phyloP scores from a whole-genome alignment of 2,888 invertebrate genomes.

The Dolomedes plantarius region DNA sequence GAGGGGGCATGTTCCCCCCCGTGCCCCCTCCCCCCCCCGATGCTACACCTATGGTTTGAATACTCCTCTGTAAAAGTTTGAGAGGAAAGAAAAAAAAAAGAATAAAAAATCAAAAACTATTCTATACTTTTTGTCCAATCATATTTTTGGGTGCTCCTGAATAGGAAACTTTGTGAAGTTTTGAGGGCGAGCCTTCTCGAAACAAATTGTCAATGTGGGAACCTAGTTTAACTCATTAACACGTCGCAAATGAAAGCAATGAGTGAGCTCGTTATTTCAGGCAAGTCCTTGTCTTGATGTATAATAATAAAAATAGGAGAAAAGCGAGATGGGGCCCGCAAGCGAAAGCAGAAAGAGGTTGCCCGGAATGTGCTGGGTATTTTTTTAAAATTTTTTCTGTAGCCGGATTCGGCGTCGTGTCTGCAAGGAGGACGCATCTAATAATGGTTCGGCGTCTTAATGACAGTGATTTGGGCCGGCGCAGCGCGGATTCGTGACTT shows the following conservation, averaged over 20 bases:
- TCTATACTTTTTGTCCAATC: too few species aligned
- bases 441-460: slow-evolving; percentile 67
- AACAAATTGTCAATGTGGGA: not conserved
- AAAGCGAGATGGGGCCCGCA: slow-evolving; percentile 5
- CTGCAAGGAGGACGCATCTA: slow-evolving; percentile 40
- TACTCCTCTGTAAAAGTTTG: too few species aligned
- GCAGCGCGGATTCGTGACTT: slow-evolving; percentile 62
- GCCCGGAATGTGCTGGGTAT: slow-evolving; percentile 6
- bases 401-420: slow-evolving; percentile 19
- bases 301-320: not conserved
- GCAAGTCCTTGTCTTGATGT: not conserved
- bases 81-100: too few species aligned
- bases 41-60: too few species aligned
- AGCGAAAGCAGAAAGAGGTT: not conserved
- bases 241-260: slow-evolving; percentile 43
- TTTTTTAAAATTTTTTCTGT: not conserved
- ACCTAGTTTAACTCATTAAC: slow-evolving; percentile 1
- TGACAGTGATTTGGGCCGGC: slow-evolving; percentile 67
- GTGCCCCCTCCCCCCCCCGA: too few species aligned
- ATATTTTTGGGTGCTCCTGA: too few species aligned
- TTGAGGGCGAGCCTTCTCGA: too few species aligned
- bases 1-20: too few species aligned
- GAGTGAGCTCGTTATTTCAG: slow-evolving; percentile 48
- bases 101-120: too few species aligned
- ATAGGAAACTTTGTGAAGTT: too few species aligned